Evolutionary conservation across 1,140 invertebrate genomes (phyloP), one percentile per base, ranked within the genome.

Genomic region (Orius insidiosus): DNA sequence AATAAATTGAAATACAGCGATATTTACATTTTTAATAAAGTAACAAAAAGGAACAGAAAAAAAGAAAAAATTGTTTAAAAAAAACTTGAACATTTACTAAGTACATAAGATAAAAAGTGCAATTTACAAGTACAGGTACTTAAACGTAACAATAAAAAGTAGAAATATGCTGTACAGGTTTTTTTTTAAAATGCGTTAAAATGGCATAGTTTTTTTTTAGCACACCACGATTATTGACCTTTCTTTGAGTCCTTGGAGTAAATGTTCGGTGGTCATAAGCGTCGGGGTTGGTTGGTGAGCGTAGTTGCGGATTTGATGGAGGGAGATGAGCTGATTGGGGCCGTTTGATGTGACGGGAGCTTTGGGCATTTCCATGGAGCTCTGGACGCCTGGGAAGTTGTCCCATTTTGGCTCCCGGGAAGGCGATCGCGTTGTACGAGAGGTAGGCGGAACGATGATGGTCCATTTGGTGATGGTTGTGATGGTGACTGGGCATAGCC

Each of bases 271-370:
- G 43, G 54, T 52, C 47, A 59, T 53, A 6, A 54, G 45, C 39
- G 56, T 51, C 4, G 51, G 52, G 6, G 65, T 60, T 5, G 86
- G 86, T 60, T 92, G 87, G 61, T 90, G 86, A 50, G 89, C 87
- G 67, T 94, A 95, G 63, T 94, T 97, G 57, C 90, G 75, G 56
- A 96, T 95, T 66, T 95, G 89, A 65, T 95, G 88, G 45, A 97
- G 70, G 51, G 88, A 93, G 57, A 96, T 90, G 55, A 95, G 71
- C 61, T 94, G 89, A 62, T 93, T 94, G 40, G 89, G 88, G 63
- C 76, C 76, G 56, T 78, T 84, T 47, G 77, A 61, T 60, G 70
- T 60, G 33, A 63, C 63, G 50, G 65, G 61, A 11, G 60, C 60
- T 55, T 67, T 68, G 8, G 58, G 57, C 53, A 64, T 60, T 18